phyloP scores from a whole-genome alignment of 2,797 vertebrate species.

The Peromyscus nudipes region DNA sequence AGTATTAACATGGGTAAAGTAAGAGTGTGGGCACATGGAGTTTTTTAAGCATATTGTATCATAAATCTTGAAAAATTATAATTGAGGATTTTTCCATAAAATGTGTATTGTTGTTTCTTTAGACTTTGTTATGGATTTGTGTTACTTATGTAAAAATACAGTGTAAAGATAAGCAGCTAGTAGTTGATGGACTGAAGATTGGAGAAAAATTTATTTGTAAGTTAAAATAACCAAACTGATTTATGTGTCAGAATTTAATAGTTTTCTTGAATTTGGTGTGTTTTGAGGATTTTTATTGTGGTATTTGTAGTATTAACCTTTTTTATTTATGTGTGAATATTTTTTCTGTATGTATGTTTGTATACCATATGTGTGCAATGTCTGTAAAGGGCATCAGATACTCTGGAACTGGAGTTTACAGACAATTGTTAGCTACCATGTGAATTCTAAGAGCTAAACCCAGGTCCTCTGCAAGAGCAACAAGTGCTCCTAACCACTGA shows the following conservation, averaged over 20 bases:
- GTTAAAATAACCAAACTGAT: slow-evolving; percentile 41
- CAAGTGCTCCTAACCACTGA: background rate
- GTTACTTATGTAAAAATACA: background rate
- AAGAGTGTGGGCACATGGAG: background rate
- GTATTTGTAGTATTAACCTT: background rate
- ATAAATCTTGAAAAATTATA: slow-evolving; percentile 13
- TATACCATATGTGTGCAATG: background rate
- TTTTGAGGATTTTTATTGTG: slow-evolving; percentile 42
- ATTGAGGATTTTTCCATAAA: slow-evolving; percentile 12
- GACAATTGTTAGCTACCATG: background rate
- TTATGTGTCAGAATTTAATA: slow-evolving; percentile 42
- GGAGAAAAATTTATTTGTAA: background rate
- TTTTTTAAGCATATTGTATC: background rate
- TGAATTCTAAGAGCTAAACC: background rate
- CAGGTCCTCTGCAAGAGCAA: no score
- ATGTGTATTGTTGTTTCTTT: slow-evolving; percentile 40
- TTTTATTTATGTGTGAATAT: background rate
- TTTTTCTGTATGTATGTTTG: background rate
- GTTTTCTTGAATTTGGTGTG: slow-evolving; percentile 26
- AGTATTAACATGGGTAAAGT: background rate
- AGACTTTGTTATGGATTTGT: slow-evolving; percentile 31
- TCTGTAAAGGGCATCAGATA: background rate
- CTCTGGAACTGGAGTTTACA: background rate
- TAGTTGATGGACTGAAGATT: slow-evolving; percentile 20
- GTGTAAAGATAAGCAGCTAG: background rate